Evolutionary conservation across 1,140 invertebrate species (phyloP).

Genomic region (Solen grandis): DNA sequence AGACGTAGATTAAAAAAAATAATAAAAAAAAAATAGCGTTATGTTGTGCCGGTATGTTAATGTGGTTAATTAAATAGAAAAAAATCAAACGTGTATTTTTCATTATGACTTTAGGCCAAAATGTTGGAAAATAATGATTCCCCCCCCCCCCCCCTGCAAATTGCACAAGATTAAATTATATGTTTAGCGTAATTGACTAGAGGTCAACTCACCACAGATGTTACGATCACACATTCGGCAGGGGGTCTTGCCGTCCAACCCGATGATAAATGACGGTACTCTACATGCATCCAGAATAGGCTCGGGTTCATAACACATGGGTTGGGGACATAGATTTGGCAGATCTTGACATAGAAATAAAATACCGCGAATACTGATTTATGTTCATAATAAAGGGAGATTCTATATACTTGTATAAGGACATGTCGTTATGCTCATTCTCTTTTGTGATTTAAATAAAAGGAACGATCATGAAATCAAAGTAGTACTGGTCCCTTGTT

Average conservation of each 20-base stretch:
- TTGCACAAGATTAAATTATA: neutral
- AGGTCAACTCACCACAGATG: slow-evolving; percentile 15
- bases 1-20: neutral
- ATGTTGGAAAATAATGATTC: neutral
- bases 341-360: too few relatives aligned
- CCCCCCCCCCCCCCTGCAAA: neutral
- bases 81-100: neutral
- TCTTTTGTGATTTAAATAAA: too few relatives aligned
- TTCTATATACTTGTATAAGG: too few relatives aligned
- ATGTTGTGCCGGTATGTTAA: too few relatives aligned
- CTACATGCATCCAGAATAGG: slow-evolving; percentile 1
- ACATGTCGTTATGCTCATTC: too few relatives aligned
- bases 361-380: too few relatives aligned
- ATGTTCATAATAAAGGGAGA: too few relatives aligned
- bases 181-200: neutral
- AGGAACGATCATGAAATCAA: too few relatives aligned
- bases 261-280: slow-evolving; percentile 12
- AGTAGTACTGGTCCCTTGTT: too few relatives aligned
- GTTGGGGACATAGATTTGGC: neutral
- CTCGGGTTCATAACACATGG: neutral
- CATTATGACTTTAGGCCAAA: neutral
- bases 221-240: slow-evolving; percentile 14
- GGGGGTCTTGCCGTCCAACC: slow-evolving; percentile 3
- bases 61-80: neutral
- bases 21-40: too few relatives aligned